A percentile compares a stretch with the other conserved stretches of the same genome.
These are phyloP conservation scores for Paramisgurnus dabryanus DNA, from an alignment of 2,113 vertebrate genomes.

Conservation along the genomic window DNA sequence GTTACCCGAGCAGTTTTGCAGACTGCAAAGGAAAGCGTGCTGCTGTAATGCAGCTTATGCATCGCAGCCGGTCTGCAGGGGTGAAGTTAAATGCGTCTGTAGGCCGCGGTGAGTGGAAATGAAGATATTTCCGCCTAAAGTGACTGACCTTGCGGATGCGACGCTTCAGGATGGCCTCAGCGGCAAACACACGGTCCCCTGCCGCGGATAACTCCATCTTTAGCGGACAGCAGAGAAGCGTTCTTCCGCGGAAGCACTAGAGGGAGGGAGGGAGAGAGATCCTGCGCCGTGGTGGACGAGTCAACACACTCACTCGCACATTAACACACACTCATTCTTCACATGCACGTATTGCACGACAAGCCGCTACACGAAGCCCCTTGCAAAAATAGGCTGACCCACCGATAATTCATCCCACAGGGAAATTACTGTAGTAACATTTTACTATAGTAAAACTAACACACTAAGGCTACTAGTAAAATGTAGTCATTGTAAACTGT, in stretches of 20 bases:
- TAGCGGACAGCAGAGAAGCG: conserved; percentile 40
- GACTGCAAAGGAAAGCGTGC: not conserved
- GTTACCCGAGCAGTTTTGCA: conserved; percentile 9
- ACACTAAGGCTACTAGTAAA: no score
- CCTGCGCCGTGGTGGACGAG: conserved; percentile 33
- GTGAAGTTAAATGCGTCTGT: conserved; percentile 46
- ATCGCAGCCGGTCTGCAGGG: not conserved
- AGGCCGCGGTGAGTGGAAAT: conserved; percentile 42
- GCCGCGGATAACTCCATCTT: conserved; percentile 93
- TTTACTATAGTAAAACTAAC: no score
- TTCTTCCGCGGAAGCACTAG: conserved; percentile 25
- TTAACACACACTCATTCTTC: not conserved
- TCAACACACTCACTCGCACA: conserved; percentile 11
- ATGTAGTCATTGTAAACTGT: no score
- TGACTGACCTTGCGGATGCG: conserved; percentile 89
- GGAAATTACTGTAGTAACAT: no score
- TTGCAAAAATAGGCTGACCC: not conserved
- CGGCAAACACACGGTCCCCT: conserved; percentile 94
- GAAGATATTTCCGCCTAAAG: not conserved
- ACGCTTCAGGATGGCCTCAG: conserved; percentile 92
- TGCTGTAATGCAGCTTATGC: conserved; percentile 15
- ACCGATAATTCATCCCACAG: not conserved
- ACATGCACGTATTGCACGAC: not conserved
- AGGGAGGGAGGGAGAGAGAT: conserved; percentile 23
- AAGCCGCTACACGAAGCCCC: not conserved